Evolutionary conservation across 2,888 invertebrate genomes (phyloP).

Genomic region (Hecatera dysodea): DNA sequence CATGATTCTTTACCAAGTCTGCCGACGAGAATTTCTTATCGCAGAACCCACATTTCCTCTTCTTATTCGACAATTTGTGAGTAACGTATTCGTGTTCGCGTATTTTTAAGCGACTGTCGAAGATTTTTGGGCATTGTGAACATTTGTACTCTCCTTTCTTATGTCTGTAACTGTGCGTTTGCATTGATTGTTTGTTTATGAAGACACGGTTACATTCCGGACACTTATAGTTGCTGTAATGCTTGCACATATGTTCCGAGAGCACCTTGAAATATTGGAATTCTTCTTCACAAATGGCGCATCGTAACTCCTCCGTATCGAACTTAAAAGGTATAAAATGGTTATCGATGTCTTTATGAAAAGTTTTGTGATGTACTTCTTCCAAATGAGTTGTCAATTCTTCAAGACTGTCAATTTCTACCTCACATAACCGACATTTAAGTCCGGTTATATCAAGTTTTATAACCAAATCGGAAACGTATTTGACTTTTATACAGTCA

Average conservation of each 20-base stretch:
- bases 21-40: slow-evolving; percentile 14
- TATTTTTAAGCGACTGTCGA: slow-evolving; percentile 75
- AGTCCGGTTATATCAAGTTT: slow-evolving; percentile 46
- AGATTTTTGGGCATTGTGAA: slow-evolving; percentile 70
- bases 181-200: slow-evolving; percentile 65
- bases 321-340: slow-evolving; percentile 81
- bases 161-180: slow-evolving; percentile 66
- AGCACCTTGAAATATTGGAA: slow-evolving; percentile 76
- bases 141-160: slow-evolving; percentile 67
- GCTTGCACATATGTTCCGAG: slow-evolving; percentile 80
- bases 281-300: slow-evolving; percentile 72
- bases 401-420: slow-evolving; percentile 29
- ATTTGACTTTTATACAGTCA: slow-evolving; percentile 50
- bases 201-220: slow-evolving; percentile 75
- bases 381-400: slow-evolving; percentile 22
- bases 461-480: slow-evolving; percentile 52
- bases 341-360: slow-evolving; percentile 75
- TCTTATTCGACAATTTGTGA: slow-evolving; percentile 66
- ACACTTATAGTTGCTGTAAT: slow-evolving; percentile 79
- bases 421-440: slow-evolving; percentile 25
- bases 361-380: slow-evolving; percentile 33
- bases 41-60: slow-evolving; percentile 69
- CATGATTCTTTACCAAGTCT: slow-evolving; percentile 26
- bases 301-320: slow-evolving; percentile 69
- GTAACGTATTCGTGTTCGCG: slow-evolving; percentile 77